Evolutionary conservation across 2,113 vertebrate species (phyloP).

Genomic region (Paradisaea rubra): DNA sequence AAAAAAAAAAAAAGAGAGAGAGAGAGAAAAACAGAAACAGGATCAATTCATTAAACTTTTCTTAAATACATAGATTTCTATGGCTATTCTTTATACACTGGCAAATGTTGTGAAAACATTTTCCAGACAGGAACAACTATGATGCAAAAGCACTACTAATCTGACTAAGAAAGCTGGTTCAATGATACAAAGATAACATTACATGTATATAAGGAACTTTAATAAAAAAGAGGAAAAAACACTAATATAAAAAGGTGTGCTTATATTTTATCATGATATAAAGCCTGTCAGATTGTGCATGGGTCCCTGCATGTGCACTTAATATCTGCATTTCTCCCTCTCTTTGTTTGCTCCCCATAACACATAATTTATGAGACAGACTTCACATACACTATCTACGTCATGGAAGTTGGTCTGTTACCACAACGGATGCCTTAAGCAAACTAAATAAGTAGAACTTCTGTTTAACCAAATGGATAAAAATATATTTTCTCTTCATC

Average conservation of each 20-base stretch:
- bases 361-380: not conserved
- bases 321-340: not conserved
- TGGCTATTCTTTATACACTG: not conserved
- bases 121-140: not conserved
- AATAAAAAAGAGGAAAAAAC: not conserved
- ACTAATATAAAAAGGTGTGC: not conserved
- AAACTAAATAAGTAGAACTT: not conserved
- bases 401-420: not conserved
- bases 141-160: not conserved
- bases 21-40: not conserved
- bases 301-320: not conserved
- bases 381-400: not conserved
- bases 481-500: not conserved
- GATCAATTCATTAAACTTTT: not conserved
- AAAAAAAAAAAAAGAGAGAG: too few species aligned
- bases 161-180: not conserved
- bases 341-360: not conserved
- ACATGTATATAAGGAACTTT: not conserved
- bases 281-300: not conserved
- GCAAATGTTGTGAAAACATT: not conserved
- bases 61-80: fast-evolving
- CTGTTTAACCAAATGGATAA: not conserved
- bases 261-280: not conserved
- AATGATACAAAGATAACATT: not conserved
- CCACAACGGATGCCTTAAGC: fast-evolving